phyloP scores from a whole-genome alignment of 2,113 vertebrate species.

The Elanus axillaris region DNA sequence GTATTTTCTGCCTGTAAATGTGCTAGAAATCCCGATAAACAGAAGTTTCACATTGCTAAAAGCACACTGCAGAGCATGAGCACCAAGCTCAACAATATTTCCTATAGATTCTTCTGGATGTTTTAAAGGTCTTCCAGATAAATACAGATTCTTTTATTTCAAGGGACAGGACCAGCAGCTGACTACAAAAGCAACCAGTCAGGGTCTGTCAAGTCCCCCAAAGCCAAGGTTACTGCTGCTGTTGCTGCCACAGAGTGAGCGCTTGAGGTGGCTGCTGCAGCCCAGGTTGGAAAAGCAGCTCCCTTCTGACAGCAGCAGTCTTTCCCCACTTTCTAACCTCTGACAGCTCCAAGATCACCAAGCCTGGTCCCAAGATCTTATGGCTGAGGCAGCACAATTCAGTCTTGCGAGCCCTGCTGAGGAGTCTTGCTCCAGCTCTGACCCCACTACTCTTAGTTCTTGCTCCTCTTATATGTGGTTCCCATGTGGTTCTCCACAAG shows the following conservation, averaged over 20 bases:
- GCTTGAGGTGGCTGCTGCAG: not conserved
- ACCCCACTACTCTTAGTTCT: not conserved
- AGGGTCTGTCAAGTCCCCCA: not conserved
- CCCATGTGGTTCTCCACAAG: not conserved
- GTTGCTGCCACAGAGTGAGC: not conserved
- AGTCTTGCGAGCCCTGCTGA: not conserved
- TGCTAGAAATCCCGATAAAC: not conserved
- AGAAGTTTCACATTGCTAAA: not conserved
- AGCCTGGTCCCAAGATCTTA: not conserved
- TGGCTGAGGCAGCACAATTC: not conserved
- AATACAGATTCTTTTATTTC: not conserved
- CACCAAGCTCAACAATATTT: not conserved
- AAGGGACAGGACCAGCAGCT: not conserved
- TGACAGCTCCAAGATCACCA: not conserved
- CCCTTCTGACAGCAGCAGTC: not conserved
- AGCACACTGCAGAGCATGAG: not conserved
- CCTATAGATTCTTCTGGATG: not conserved
- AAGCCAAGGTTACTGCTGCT: not conserved
- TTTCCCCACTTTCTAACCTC: not conserved
- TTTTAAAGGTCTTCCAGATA: not conserved
- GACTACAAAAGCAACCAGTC: not conserved
- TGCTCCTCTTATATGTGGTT: not conserved
- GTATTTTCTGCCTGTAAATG: not conserved
- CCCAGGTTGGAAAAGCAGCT: not conserved
- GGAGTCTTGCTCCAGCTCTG: conserved; percentile 1